Evolutionary conservation across 2,113 vertebrate genomes (phyloP).

Genomic region (Pogonocichla stellata): DNA sequence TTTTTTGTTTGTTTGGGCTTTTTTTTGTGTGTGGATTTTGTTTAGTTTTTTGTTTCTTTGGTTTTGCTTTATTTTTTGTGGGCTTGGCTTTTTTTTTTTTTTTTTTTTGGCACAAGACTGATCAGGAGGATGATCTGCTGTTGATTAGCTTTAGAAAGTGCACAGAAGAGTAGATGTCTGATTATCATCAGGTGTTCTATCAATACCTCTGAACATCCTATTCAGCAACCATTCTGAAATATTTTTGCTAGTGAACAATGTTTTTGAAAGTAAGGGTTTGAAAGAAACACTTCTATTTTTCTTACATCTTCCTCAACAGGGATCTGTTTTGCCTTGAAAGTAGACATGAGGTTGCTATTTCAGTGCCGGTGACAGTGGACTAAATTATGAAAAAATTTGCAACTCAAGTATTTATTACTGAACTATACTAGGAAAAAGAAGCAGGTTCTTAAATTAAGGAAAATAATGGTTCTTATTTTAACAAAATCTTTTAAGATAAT

Average conservation of each 20-base stretch:
- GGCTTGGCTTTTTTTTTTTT: not conserved
- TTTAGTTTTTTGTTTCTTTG: not conserved
- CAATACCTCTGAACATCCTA: not conserved
- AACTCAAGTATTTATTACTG: not conserved
- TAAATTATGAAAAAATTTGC: not conserved
- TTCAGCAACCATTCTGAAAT: not conserved
- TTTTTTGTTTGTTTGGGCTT: not conserved
- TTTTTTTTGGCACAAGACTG: not conserved
- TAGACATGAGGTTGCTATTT: not conserved
- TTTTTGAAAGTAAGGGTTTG: not conserved
- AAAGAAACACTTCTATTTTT: not conserved
- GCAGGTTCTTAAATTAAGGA: not conserved
- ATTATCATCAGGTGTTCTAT: not conserved
- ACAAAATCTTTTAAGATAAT: not conserved
- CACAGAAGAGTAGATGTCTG: not conserved
- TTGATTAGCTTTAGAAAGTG: not conserved
- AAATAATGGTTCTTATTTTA: not conserved
- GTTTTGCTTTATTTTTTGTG: not conserved
- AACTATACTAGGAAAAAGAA: not conserved
- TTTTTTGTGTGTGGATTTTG: rapidly evolving
- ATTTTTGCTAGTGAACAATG: not conserved
- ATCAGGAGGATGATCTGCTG: not conserved
- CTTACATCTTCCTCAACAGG: not conserved
- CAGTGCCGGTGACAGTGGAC: not conserved
- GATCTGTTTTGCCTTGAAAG: not conserved